These are phyloP conservation scores for Tragelaphus imberbis DNA, from an alignment of 2,113 vertebrate genomes.

Conservation along the genomic window DNA sequence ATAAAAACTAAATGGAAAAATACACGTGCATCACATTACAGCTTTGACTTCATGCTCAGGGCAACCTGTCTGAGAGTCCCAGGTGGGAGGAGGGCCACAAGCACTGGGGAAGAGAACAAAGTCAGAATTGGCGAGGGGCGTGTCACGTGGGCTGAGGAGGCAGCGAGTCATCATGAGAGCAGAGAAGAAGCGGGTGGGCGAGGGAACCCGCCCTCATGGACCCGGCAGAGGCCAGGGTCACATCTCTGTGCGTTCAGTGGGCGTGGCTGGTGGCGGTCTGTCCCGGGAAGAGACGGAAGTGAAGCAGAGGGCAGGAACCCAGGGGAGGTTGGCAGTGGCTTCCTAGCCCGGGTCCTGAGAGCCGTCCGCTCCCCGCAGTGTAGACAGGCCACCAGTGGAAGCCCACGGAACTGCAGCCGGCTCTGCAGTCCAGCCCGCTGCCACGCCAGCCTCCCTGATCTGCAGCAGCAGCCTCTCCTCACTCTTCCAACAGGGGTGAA, in stretches of 20 bases:
- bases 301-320: neutral
- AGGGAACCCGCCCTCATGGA: neutral
- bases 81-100: neutral
- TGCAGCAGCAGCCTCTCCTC: neutral
- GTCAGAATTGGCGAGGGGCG: neutral
- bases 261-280: neutral
- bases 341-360: neutral
- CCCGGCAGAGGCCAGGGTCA: neutral
- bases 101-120: neutral
- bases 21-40: neutral
- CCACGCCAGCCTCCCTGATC: neutral
- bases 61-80: neutral
- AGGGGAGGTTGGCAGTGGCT: accelerated
- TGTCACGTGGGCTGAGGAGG: neutral
- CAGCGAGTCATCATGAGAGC: neutral
- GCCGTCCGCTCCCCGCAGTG: accelerated
- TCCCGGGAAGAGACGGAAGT: no score
- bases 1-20: neutral
- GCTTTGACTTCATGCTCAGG: neutral
- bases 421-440: neutral
- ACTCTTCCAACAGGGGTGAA: neutral
- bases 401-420: neutral
- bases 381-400: accelerated
- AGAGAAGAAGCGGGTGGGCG: accelerated
- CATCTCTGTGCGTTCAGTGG: neutral